Evolutionary conservation across 2,888 invertebrate species (phyloP), one percentile per base, ranked within the genome.

Genomic region (Cerastoderma edule): DNA sequence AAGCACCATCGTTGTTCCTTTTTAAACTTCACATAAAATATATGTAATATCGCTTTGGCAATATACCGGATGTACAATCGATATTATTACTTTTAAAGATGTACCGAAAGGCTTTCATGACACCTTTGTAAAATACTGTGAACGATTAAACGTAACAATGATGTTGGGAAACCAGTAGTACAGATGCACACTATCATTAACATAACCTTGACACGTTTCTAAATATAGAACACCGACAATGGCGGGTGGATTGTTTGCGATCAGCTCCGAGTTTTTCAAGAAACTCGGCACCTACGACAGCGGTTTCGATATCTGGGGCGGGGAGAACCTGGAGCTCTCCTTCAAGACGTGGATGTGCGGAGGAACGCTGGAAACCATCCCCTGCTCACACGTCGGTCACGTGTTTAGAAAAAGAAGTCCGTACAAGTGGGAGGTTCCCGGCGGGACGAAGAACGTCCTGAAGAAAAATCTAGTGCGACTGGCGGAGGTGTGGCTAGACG

Each of bases 281-380:
- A 94, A 96, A 78, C 94, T 81, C 10, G 81, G 81, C 2, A 96
- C 96, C 92, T 99, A 98, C 90, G 99, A 99, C 92, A 93, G 96
- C 60, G 98, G 97, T 6, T 98, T 99, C 98, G 96, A 98, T 88
- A 95, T 98, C 65, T 99, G 99, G 99, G 99, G 99, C 65, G 99
- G 98, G 5, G 99, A 99, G 93, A 99, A 99, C 93, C 94, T 99
- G 32, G 99, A 99, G 93, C 96, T 99, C 85, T 99, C 99, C 0
- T 99, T 99, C 90, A 95, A 99, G 96, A 95, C 97, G 39, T 99
- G 99, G 99, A 98, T 97, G 96, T 99, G 99, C 90, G 98, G 99
- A 3, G 99, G 99, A 0, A 94, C 95, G 4, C 94, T 99, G 22
- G 97, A 98, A 92, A 94, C 99, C 72, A 95, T 98, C 48, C 99